Evolutionary conservation across 2,113 vertebrate genomes (phyloP), one percentile per base, ranked within the genome.

Genomic region (Periophthalmus modestus): DNA sequence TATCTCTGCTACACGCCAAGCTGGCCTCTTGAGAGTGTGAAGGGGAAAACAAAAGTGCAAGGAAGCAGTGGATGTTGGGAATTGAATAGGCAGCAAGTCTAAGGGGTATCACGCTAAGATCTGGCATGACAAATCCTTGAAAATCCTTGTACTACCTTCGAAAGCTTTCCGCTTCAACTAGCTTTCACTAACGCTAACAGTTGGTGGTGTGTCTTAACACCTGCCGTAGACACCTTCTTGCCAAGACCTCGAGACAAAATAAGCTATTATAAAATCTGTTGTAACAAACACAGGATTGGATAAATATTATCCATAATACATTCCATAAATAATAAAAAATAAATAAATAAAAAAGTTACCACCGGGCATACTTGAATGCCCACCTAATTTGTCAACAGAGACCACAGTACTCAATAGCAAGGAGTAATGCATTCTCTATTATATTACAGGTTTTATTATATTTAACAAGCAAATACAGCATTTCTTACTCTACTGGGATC

Each of bases 101-200:
- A 73, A 67, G 68, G 15, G 5, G 23, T 33, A 34, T 33, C 58
- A 2, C 24, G 3, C 24, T 28, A 9, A 18, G 28, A 62, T 62
- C 28, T 33, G 18, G 2, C 28, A 10, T 3, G 59, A 16, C 50
- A 74, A 81, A 73, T 73, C 75, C 68, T 33, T 14, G n/a, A 50
- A 77, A 78, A 71, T 72, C 72, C 68, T 19, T 63, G 14, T 34
- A 80, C 76, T 18, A 62, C 67, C 33, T 34, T 59, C 13, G 16
- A 13, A 15, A 46, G 36, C 65, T 18, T 66, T 69, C 57, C 36
- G 77, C 58, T 47, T 47, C 13, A 13, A 55, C 47, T 36, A 34
- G 21, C 46, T 59, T 58, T 73, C 1, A 2, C 47, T 52, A 24
- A 72, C 54, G 28, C 72, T 14, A 18, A 19, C 43, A 36, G 66